phyloP scores from a whole-genome alignment of 2,888 invertebrate genomes.

The Tyria jacobaeae region DNA sequence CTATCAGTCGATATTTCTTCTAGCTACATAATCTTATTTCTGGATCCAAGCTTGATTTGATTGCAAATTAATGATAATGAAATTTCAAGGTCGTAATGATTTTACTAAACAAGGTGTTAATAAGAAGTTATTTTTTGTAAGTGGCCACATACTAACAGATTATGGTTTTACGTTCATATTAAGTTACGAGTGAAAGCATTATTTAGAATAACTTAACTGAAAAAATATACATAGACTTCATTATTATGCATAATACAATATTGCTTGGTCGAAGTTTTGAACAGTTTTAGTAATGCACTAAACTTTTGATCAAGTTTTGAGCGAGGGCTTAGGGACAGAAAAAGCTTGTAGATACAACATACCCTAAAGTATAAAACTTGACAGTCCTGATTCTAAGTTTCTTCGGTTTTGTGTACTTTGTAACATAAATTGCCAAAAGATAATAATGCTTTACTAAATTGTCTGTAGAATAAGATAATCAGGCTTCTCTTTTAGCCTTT shows the following conservation, averaged over 20 bases:
- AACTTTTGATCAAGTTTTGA: constrained; percentile 16
- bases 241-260: constrained; percentile 2
- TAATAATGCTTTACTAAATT: constrained; percentile 7
- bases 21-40: not conserved
- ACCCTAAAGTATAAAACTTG: constrained; percentile 15
- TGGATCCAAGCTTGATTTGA: not conserved
- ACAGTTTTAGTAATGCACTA: constrained; percentile 8
- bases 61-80: not conserved
- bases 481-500: constrained; percentile 14
- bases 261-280: constrained; percentile 6
- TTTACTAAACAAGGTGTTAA: constrained; percentile 1
- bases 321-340: constrained; percentile 5
- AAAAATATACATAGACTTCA: not conserved
- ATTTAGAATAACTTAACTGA: too few relatives aligned
- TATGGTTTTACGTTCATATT: constrained; percentile 13
- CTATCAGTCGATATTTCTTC: not conserved
- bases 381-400: constrained; percentile 8
- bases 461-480: constrained; percentile 20
- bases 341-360: constrained; percentile 5
- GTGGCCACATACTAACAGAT: constrained; percentile 7
- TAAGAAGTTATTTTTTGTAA: not conserved
- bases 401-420: constrained; percentile 12
- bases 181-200: too few relatives aligned
- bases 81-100: not conserved
- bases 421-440: constrained; percentile 15